A percentile compares a stretch with the other conserved stretches of the same genome.
Evolutionary conservation across 2,888 invertebrate species (phyloP).

Genomic region (Odontomyia ornata): DNA sequence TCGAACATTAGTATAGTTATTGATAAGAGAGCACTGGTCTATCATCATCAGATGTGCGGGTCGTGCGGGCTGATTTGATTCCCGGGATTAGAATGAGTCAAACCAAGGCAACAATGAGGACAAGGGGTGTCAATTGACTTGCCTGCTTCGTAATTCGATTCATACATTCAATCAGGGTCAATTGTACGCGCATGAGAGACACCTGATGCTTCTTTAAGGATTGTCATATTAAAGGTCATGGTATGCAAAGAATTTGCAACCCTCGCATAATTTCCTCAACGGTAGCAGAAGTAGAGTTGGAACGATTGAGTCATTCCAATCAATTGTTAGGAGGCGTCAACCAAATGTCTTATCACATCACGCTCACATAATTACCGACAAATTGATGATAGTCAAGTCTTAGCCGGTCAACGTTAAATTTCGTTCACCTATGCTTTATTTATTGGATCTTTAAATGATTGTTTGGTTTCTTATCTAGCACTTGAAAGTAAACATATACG

Average conservation of each 20-base stretch:
- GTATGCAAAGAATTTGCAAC: not conserved
- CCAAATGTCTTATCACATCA: not conserved
- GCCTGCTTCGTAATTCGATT: not conserved
- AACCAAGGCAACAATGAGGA: not conserved
- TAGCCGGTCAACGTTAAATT: not conserved
- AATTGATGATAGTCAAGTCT: not conserved
- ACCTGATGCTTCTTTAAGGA: constrained; percentile 14
- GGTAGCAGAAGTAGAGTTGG: too few relatives aligned
- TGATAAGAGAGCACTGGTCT: not conserved
- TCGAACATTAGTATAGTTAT: not conserved
- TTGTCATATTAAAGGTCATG: not conserved
- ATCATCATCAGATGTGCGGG: not conserved
- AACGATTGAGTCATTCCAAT: not conserved
- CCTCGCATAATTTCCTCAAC: too few relatives aligned
- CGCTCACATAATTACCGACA: not conserved
- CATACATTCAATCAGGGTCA: not conserved
- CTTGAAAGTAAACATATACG: not conserved
- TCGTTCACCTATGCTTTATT: not conserved
- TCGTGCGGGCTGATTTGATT: not conserved
- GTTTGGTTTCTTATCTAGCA: not conserved
- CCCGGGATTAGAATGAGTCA: constrained; percentile 5
- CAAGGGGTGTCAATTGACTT: not conserved
- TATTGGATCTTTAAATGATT: not conserved
- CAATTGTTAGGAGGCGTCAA: not conserved
- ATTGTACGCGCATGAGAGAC: not conserved